phyloP scores from a whole-genome alignment of 2,797 vertebrate species.

The Taeniopygia guttata region DNA sequence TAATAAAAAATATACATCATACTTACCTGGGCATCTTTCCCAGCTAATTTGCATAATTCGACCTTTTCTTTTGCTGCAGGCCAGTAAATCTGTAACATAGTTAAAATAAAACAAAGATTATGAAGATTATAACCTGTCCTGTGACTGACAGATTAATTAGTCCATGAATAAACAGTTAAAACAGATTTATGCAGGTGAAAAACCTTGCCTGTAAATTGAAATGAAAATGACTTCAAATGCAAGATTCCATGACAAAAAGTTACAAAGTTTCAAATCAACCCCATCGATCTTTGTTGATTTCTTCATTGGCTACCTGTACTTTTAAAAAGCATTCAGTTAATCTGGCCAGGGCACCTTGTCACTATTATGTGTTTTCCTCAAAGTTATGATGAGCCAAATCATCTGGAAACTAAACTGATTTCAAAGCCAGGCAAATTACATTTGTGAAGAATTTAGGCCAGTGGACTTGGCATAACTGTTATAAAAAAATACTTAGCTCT shows the following conservation, averaged over 20 bases:
- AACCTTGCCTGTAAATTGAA: not conserved
- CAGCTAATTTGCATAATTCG: conserved; percentile 92
- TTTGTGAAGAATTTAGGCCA: not conserved
- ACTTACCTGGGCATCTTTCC: conserved; percentile 92
- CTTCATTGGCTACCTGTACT: not conserved
- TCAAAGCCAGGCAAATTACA: not conserved
- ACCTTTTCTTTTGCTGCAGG: conserved; percentile 87
- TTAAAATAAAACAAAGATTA: conserved; percentile 17
- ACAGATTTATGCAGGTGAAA: not conserved
- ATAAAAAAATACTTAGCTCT: not conserved
- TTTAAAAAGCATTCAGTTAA: not conserved
- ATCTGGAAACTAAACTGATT: not conserved
- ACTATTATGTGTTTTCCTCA: not conserved
- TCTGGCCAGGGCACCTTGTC: not conserved
- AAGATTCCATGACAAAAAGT: not conserved
- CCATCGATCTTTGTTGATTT: not conserved
- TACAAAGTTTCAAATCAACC: not conserved
- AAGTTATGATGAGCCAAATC: not conserved
- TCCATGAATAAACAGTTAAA: not conserved
- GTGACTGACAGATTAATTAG: not conserved
- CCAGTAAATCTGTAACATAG: conserved; percentile 87
- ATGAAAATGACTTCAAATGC: not conserved
- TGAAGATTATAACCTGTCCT: not conserved
- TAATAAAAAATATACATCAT: not conserved
- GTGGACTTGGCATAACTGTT: not conserved